Conservation (phyloP, 2,113 vertebrate species). For the Dasyprocta punctata region DNA sequence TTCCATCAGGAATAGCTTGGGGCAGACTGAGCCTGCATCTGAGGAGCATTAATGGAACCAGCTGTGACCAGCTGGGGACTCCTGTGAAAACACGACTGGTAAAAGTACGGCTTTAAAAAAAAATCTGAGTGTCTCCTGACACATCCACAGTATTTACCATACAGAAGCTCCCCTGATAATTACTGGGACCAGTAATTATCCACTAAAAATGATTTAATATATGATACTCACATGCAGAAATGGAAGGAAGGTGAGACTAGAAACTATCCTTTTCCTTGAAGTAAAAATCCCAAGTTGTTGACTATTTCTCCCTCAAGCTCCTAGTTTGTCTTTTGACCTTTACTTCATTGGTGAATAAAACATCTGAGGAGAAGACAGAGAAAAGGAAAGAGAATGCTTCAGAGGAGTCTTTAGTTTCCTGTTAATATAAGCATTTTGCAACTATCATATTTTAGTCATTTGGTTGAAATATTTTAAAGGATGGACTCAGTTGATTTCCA, state of each 20-base stretch:
- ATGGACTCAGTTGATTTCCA: background rate
- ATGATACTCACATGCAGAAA: background rate
- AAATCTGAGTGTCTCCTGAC: background rate
- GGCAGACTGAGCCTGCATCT: background rate
- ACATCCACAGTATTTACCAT: background rate
- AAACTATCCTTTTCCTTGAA: background rate
- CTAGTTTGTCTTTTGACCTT: slow-evolving; percentile 46
- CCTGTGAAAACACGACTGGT: background rate
- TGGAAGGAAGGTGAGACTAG: background rate
- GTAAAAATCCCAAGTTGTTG: background rate
- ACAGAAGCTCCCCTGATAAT: background rate
- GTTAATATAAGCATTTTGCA: background rate
- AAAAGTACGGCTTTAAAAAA: background rate
- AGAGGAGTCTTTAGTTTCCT: background rate
- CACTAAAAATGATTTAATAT: background rate
- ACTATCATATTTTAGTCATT: background rate
- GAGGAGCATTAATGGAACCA: background rate
- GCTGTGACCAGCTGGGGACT: background rate
- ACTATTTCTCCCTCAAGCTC: background rate
- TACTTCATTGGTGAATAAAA: background rate
- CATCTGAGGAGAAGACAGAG: background rate
- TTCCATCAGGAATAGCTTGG: background rate
- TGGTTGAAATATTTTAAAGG: background rate
- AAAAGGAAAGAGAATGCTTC: background rate
- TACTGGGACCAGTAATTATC: background rate